These are phyloP conservation scores for Pseudachorutes palmiensis DNA, from an alignment of 1,140 invertebrate genomes.

Conservation along the genomic window DNA sequence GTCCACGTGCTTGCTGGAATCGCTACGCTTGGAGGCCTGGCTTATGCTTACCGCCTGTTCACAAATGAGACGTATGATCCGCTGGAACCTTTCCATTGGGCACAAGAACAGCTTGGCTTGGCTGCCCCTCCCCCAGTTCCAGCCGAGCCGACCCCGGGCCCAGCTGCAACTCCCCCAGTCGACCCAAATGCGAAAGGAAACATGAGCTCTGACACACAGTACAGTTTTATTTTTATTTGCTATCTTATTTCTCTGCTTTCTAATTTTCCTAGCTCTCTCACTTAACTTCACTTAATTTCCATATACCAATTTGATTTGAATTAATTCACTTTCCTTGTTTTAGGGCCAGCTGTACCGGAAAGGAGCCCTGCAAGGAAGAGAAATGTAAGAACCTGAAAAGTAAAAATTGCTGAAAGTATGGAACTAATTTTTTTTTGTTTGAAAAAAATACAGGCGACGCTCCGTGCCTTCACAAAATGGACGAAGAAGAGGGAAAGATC, in stretches of 20 bases:
- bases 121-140: background rate
- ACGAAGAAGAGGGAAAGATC: constrained; percentile 36
- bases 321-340: background rate
- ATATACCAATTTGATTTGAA: background rate
- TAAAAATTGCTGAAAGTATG: no score
- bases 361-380: constrained; percentile 16
- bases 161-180: no score
- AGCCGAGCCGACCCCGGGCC: background rate
- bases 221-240: background rate
- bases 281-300: background rate
- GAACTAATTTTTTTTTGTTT: no score
- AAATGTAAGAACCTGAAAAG: constrained; percentile 16
- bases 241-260: background rate
- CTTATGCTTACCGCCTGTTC: background rate
- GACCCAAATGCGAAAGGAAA: background rate
- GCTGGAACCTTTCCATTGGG: background rate
- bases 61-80: background rate
- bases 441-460: no score
- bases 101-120: background rate
- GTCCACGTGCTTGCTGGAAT: constrained; percentile 7
- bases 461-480: constrained; percentile 31
- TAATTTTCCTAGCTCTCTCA: background rate
- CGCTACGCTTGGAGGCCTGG: constrained; percentile 7
- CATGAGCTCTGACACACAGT: background rate
- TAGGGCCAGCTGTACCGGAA: constrained; percentile 20